Conservation (phyloP, 2,888 invertebrate genomes). For the Argyresthia goedartella region DNA sequence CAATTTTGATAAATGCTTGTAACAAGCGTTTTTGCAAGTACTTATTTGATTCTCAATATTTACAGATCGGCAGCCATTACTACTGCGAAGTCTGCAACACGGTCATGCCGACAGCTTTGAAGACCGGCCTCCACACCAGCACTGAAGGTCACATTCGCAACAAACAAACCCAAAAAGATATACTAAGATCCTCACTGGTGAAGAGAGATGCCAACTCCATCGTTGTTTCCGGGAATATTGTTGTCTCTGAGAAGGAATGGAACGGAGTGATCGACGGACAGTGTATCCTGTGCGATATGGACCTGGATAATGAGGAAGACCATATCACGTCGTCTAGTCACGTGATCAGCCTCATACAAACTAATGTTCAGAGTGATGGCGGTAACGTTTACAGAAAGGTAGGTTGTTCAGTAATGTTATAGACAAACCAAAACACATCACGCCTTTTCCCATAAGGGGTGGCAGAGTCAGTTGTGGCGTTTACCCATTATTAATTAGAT, state of each 20-base stretch:
- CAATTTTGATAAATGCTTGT: too few relatives aligned
- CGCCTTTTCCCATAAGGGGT: too few relatives aligned
- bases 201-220: conserved; percentile 18
- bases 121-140: conserved; percentile 23
- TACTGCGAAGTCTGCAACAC: conserved; percentile 41
- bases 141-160: conserved; percentile 21
- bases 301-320: conserved; percentile 12
- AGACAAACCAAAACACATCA: too few relatives aligned
- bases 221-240: conserved; percentile 18
- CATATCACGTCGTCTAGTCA: conserved; percentile 26
- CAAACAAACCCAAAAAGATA: conserved; percentile 18
- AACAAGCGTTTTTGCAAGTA: too few relatives aligned
- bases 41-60: conserved; percentile 6
- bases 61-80: conserved; percentile 28
- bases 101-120: conserved; percentile 13
- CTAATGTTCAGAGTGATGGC: conserved; percentile 17
- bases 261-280: conserved; percentile 25
- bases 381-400: conserved; percentile 30
- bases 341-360: conserved; percentile 27
- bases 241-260: conserved; percentile 28
- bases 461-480: too few relatives aligned
- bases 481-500: too few relatives aligned
- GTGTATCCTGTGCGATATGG: conserved; percentile 29
- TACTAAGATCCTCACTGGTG: conserved; percentile 13
- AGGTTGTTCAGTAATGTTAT: conserved; percentile 4